Percentiles rank a stretch among this genome's conserved stretches.
Conservation (phyloP, 2,797 vertebrate genomes). For the Sebastes taczanowskii region DNA sequence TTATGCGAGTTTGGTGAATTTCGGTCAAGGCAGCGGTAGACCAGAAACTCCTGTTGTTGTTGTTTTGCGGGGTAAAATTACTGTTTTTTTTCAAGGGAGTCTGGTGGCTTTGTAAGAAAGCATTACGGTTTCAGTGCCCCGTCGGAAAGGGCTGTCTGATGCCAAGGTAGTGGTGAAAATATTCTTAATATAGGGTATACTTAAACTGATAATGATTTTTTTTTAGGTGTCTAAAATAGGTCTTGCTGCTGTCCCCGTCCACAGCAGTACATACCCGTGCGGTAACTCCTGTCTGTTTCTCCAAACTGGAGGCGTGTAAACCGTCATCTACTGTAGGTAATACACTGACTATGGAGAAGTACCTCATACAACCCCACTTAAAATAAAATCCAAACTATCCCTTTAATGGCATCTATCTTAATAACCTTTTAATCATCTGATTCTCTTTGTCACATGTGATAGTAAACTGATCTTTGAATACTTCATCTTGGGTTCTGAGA, state of each 20-base stretch:
- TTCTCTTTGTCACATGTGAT: not conserved
- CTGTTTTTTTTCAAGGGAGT: not conserved
- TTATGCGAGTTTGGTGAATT: not conserved
- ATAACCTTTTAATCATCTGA: not conserved
- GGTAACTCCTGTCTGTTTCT: not conserved
- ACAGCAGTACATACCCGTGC: not conserved
- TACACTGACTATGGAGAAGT: not conserved
- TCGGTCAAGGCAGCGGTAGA: not conserved
- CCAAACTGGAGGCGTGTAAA: not conserved
- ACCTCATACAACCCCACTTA: not conserved
- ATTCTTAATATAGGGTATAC: not conserved
- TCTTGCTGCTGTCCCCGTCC: not conserved
- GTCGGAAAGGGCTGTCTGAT: not conserved
- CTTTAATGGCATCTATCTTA: not conserved
- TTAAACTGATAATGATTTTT: not conserved
- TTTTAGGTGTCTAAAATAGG: not conserved
- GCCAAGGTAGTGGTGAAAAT: not conserved
- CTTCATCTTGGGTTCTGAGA: not conserved
- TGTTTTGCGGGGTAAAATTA: not conserved
- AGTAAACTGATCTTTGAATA: not conserved
- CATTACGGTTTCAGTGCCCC: not conserved
- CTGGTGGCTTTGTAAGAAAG: not conserved
- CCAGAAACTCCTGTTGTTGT: not conserved
- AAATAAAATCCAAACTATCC: not conserved
- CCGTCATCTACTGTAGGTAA: not conserved